Evolutionary conservation across 37 sponge, comb jelly and placozoan species (phyloP).

Genomic region (Spongilla lacustris): DNA sequence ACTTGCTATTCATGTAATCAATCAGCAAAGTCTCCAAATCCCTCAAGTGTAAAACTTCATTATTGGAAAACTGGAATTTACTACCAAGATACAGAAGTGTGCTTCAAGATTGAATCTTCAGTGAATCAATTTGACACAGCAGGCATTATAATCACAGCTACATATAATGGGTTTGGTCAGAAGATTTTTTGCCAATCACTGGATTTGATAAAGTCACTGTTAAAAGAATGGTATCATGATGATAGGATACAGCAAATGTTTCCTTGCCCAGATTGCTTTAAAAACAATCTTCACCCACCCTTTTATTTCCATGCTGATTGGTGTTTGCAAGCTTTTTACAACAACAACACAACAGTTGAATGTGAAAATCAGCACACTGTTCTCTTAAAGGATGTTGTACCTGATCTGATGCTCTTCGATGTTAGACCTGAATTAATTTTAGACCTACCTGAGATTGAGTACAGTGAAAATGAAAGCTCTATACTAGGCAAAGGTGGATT

Average conservation of each 20-base stretch:
- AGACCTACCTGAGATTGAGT: conserved; percentile 14
- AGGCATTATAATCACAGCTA: conserved; percentile 24
- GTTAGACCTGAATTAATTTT: conserved; percentile 23
- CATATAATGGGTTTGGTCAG: conserved; percentile 14
- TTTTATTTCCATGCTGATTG: conserved; percentile 23
- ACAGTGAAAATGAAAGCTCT: conserved; percentile 4
- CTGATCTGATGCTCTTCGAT: conserved; percentile 47
- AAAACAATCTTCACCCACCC: not conserved
- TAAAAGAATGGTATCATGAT: conserved; percentile 67
- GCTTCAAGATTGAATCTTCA: not conserved
- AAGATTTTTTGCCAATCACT: conserved; percentile 41
- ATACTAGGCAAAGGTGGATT: conserved; percentile 45
- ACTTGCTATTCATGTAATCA: not conserved
- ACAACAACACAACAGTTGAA: not conserved
- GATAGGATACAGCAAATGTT: conserved; percentile 21
- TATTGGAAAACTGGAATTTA: conserved; percentile 17
- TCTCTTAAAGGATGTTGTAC: conserved; percentile 32
- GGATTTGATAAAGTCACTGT: conserved; percentile 25
- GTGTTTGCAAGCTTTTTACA: not conserved
- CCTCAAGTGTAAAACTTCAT: not conserved
- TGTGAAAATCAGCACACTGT: conserved; percentile 8
- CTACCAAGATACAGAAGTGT: not conserved
- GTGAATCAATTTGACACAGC: not conserved
- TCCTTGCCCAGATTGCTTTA: conserved; percentile 51
- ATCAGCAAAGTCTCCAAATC: not conserved